These are phyloP conservation scores for Carassius gibelio DNA, from an alignment of 2,113 vertebrate genomes.

Conservation along the genomic window DNA sequence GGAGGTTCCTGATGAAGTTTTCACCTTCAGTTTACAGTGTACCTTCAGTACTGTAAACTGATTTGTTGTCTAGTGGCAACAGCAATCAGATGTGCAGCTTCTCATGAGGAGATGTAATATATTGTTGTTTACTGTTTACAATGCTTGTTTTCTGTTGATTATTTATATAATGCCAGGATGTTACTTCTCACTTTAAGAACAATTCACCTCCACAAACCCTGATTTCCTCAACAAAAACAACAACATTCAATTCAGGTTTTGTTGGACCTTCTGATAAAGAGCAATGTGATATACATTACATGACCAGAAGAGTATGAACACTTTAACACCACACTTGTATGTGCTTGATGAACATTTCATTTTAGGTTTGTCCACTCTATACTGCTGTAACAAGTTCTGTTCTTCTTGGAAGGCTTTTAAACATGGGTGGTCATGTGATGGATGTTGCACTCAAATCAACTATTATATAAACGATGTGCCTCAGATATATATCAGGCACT, in stretches of 20 bases:
- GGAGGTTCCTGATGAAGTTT: conserved; percentile 24
- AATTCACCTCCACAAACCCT: conserved; percentile 27
- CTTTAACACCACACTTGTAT: neutral
- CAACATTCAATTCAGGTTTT: conserved; percentile 37
- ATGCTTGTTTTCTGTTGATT: conserved; percentile 53
- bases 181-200: conserved; percentile 31
- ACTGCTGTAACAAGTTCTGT: neutral
- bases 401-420: neutral
- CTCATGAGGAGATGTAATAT: conserved; percentile 46
- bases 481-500: conserved; percentile 27
- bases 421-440: neutral
- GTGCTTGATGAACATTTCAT: neutral
- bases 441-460: neutral
- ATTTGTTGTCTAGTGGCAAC: conserved; percentile 39
- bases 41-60: conserved; percentile 3
- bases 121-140: conserved; percentile 61
- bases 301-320: neutral
- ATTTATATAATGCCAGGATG: conserved; percentile 59
- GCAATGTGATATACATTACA: conserved; percentile 37
- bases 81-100: conserved; percentile 39
- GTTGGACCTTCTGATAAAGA: conserved; percentile 39
- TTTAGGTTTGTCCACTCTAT: neutral
- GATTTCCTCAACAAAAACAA: conserved; percentile 29
- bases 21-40: conserved; percentile 31
- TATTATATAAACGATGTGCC: conserved; percentile 44